Evolutionary conservation across 2,797 vertebrate genomes (phyloP), one percentile per base, ranked within the genome.

Genomic region (Notamacropus eugenii): DNA sequence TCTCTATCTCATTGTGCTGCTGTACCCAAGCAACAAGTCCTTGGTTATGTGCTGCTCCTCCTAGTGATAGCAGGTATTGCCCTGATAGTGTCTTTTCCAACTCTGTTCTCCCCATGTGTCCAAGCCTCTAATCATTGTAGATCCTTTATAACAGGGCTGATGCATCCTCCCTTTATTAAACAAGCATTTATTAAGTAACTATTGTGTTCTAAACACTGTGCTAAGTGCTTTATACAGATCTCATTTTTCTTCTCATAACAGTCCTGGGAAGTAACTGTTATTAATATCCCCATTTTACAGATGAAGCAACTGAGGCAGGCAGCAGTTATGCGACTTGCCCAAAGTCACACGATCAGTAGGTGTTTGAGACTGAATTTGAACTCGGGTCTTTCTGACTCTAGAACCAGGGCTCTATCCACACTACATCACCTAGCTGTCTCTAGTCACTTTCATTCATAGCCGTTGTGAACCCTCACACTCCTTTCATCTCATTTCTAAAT

Each of bases 401-500:
- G 34, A 55, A 91, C 2, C 40, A 13, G 29, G 54, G 56, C 91
- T 55, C 40, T 27, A 27, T 34, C 5, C 9, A 11, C 9, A 11
- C 14, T n/a, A n/a, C 34, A 67, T 67, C 62, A 67, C 34, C 62
- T 67, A 40, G 1, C 67, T 74, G 19, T 19, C 16, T 9, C 67
- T 74, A 74, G 67, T 40, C 67, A 74, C 40, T 92, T 93, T 90
- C 9, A 93, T 50, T 93, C 91, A 95, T 50, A 62, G 4, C 12
- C 52, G n/a, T n/a, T 67, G 92, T 92, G 13, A 95, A 54, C 46
- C n/a, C 82, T 94, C 29, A 13, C 92, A 95, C 94, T n/a, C 1
- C 19, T 62, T 14, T 93, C 29, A 82, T 1, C 57, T 92, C 13
- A 93, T 28, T 54, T 97, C 56, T 92, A 91, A 91, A 95, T 16